phyloP scores from a whole-genome alignment of 2,113 vertebrate genomes.

The Labeo rohita region DNA sequence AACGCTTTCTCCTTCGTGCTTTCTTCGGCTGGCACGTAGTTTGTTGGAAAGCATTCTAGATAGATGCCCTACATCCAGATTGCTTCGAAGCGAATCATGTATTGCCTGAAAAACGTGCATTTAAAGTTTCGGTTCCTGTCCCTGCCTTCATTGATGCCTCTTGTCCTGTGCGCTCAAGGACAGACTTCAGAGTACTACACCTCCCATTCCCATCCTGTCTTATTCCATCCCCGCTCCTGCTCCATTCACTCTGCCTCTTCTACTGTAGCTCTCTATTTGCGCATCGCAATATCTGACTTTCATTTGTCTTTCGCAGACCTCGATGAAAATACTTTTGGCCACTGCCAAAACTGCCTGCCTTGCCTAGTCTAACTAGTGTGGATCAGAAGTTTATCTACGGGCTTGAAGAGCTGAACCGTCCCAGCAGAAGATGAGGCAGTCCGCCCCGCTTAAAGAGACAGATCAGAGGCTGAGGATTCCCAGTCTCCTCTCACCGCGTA shows the following conservation, averaged over 20 bases:
- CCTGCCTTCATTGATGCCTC: constrained; percentile 32
- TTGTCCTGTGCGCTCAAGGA: constrained; percentile 53
- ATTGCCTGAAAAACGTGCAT: constrained; percentile 22
- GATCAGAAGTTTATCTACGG: constrained; percentile 55
- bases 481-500: neutral
- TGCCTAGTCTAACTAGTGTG: constrained; percentile 1
- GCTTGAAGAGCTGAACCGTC: constrained; percentile 54
- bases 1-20: constrained; percentile 29
- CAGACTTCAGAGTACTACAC: constrained; percentile 32
- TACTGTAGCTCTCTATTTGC: constrained; percentile 16
- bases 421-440: constrained; percentile 52
- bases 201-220: constrained; percentile 21
- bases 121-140: constrained; percentile 32
- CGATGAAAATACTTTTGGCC: neutral
- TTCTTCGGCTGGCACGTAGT: constrained; percentile 27
- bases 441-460: constrained; percentile 59
- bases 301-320: neutral
- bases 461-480: constrained; percentile 30
- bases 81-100: neutral
- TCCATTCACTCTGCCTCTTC: constrained; percentile 34
- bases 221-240: constrained; percentile 24
- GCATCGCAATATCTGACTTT: neutral
- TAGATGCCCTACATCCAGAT: constrained; percentile 35
- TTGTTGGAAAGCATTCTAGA: constrained; percentile 33
- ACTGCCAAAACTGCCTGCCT: neutral